Percentiles rank a stretch among this genome's conserved stretches.
phyloP scores from a whole-genome alignment of 2,113 vertebrate genomes.

The Eolophus roseicapilla region DNA sequence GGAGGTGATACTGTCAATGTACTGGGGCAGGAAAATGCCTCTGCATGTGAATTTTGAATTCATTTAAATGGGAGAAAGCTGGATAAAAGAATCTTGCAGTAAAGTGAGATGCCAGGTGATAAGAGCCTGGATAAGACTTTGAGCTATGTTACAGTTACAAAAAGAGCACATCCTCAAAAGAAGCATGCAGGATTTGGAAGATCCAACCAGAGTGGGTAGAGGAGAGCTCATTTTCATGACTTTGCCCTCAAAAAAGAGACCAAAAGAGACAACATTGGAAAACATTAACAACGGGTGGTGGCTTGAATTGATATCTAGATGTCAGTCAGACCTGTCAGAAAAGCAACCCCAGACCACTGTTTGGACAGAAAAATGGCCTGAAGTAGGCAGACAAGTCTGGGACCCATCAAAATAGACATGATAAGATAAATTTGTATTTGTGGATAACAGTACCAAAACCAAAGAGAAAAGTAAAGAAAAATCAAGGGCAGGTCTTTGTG shows the following conservation, averaged over 20 bases:
- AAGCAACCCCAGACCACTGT: neutral
- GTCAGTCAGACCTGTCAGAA: neutral
- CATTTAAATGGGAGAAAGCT: neutral
- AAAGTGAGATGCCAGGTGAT: neutral
- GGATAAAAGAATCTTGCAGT: neutral
- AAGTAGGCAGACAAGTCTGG: neutral
- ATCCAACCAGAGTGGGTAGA: neutral
- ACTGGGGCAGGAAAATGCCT: neutral
- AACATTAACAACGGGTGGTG: neutral
- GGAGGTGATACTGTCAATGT: neutral
- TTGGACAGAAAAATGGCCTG: neutral
- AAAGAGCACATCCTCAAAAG: neutral
- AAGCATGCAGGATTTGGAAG: neutral
- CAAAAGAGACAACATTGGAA: neutral
- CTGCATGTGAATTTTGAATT: neutral
- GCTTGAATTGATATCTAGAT: neutral
- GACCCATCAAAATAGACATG: neutral
- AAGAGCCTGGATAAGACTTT: neutral
- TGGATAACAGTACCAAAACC: neutral
- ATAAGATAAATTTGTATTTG: neutral
- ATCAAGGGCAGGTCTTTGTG: neutral
- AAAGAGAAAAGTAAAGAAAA: neutral
- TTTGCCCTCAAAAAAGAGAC: neutral
- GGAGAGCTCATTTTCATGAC: neutral
- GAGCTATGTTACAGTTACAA: neutral